phyloP scores from a whole-genome alignment of 1,140 invertebrate species.

The Harlomillsia oculata region DNA sequence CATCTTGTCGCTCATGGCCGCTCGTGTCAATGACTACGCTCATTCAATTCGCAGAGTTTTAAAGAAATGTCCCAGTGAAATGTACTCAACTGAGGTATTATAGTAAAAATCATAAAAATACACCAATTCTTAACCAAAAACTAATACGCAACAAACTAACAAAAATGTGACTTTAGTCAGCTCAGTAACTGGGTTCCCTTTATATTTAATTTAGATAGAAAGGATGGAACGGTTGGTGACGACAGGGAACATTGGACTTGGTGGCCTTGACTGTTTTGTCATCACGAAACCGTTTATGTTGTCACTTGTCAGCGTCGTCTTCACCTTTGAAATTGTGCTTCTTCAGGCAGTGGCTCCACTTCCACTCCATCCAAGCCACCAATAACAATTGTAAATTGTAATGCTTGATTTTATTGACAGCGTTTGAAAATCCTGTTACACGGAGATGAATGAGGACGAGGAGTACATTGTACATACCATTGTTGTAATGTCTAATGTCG shows the following conservation, averaged over 20 bases:
- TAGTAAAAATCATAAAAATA: too few species aligned
- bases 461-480: neutral
- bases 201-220: constrained; percentile 10
- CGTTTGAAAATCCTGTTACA: neutral
- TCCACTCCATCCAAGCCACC: too few species aligned
- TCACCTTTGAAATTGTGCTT: constrained; percentile 31
- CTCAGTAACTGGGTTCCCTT: too few species aligned
- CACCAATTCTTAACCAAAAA: too few species aligned
- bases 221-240: constrained; percentile 12
- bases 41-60: neutral
- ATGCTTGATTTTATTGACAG: too few species aligned
- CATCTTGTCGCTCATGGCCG: neutral
- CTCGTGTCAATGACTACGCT: constrained; percentile 12
- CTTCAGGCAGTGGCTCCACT: constrained; percentile 12
- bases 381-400: too few species aligned
- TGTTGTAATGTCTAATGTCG: too few species aligned
- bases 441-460: neutral
- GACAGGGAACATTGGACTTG: constrained; percentile 12
- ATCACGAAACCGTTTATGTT: constrained; percentile 25
- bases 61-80: neutral
- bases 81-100: neutral
- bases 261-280: constrained; percentile 25
- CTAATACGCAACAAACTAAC: too few species aligned
- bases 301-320: constrained; percentile 14
- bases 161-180: too few species aligned